Percentiles rank a stretch among this genome's conserved stretches.
Conservation (phyloP, 2,113 vertebrate species). For the Thamnophis sirtalis region DNA sequence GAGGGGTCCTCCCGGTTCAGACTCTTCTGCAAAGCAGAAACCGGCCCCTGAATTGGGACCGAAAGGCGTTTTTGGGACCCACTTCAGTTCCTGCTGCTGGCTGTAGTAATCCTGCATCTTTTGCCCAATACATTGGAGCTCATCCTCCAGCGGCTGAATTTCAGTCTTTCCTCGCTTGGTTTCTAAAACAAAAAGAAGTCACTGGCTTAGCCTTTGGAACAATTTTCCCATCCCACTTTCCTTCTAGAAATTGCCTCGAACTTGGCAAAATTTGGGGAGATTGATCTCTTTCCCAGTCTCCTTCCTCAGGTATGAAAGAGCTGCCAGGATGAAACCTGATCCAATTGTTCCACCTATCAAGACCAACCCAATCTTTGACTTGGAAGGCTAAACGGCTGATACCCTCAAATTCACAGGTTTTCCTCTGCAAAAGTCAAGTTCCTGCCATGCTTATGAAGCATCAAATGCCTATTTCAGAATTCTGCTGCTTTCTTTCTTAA, state of each 20-base stretch:
- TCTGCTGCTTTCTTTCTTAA: not conserved
- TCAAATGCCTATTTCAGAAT: not conserved
- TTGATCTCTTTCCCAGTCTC: not conserved
- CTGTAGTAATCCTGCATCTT: slow-evolving; percentile 79
- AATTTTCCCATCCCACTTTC: not conserved
- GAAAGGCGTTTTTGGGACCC: not conserved
- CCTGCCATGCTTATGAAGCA: no score
- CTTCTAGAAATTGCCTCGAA: not conserved
- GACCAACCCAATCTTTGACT: not conserved
- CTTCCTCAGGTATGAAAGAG: not conserved
- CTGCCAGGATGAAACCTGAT: not conserved
- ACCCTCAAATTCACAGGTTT: not conserved
- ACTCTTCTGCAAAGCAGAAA: not conserved
- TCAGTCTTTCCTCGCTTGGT: not conserved
- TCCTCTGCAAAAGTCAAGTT: not conserved
- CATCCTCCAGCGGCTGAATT: slow-evolving; percentile 63
- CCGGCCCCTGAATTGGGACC: not conserved
- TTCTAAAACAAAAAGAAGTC: not conserved
- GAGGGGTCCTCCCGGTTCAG: not conserved
- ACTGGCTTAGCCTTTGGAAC: not conserved
- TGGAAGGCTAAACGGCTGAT: not conserved
- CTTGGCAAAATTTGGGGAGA: not conserved
- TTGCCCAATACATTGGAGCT: slow-evolving; percentile 77
- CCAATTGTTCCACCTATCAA: not conserved
- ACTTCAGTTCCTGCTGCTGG: slow-evolving; percentile 82